Evolutionary conservation across 2,797 vertebrate species (phyloP).

Genomic region (Chrysocyon brachyurus): DNA sequence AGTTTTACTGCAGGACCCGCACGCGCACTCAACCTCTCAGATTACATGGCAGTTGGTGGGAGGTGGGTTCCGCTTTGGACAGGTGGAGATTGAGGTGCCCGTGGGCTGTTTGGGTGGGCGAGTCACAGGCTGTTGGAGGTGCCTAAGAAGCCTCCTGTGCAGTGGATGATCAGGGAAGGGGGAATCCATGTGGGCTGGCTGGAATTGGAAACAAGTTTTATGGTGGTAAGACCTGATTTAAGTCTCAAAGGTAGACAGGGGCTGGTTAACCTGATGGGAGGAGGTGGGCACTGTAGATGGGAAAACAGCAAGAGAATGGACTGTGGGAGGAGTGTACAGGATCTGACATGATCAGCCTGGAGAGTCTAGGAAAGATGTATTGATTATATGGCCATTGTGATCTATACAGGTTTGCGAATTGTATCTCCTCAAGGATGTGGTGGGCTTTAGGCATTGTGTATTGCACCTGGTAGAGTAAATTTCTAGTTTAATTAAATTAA

Average conservation of each 20-base stretch:
- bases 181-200: slow-evolving; percentile 13
- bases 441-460: neutral
- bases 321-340: neutral
- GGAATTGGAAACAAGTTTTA: slow-evolving; percentile 47
- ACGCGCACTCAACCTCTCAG: neutral
- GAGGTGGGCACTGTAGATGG: neutral
- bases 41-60: neutral
- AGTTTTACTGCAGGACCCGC: neutral
- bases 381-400: slow-evolving; percentile 66
- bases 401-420: slow-evolving; percentile 63
- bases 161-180: neutral
- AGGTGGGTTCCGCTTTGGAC: neutral
- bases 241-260: neutral
- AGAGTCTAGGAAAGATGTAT: neutral
- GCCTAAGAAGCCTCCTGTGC: neutral
- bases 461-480: slow-evolving; percentile 20
- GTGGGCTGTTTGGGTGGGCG: neutral
- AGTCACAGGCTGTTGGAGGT: neutral
- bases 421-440: slow-evolving; percentile 7
- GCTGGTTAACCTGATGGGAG: neutral
- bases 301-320: neutral
- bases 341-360: neutral
- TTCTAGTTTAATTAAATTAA: slow-evolving; percentile 55
- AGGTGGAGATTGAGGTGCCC: neutral
- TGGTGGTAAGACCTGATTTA: slow-evolving; percentile 44